Conservation (phyloP, 23 tunicate species). For the Ciona savignyi region DNA sequence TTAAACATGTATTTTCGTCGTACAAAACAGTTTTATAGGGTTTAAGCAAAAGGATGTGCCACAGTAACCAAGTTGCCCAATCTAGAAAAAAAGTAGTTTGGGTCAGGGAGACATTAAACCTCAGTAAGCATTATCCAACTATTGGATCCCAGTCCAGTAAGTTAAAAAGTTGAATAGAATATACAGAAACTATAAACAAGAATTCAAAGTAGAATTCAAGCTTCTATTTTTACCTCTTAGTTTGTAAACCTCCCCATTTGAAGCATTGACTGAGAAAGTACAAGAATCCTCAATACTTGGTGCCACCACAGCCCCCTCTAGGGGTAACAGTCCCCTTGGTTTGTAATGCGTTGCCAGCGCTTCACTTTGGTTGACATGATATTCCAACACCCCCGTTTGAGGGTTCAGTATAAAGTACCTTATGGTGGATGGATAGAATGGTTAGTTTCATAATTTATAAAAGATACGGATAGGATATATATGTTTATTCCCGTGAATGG, state of each 20-base stretch:
- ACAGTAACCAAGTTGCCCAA: too few species aligned
- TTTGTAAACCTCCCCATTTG: slow-evolving; percentile 91
- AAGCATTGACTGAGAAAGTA: slow-evolving; percentile 83
- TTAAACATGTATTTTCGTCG: too few species aligned
- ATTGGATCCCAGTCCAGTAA: too few species aligned
- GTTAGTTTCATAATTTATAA: background rate
- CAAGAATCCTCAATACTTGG: slow-evolving; percentile 83
- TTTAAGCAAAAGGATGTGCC: too few species aligned
- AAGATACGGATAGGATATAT: background rate
- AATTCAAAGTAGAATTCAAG: too few species aligned
- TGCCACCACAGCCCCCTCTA: slow-evolving; percentile 87
- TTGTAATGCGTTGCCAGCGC: slow-evolving; percentile 20
- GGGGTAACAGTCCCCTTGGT: slow-evolving; percentile 64
- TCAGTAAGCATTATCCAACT: too few species aligned
- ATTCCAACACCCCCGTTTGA: slow-evolving; percentile 65
- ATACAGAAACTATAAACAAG: too few species aligned
- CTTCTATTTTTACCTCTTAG: too few species aligned
- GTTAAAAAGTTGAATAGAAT: too few species aligned
- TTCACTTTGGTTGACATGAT: slow-evolving; percentile 72
- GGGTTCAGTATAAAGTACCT: slow-evolving; percentile 86
- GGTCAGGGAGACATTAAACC: too few species aligned
- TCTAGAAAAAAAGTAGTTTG: too few species aligned
- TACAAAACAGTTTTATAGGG: too few species aligned
- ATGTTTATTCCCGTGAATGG: background rate
- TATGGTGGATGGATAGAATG: background rate